phyloP scores from a whole-genome alignment of 1,140 invertebrate species.

The Zeugodacus cucurbitae region DNA sequence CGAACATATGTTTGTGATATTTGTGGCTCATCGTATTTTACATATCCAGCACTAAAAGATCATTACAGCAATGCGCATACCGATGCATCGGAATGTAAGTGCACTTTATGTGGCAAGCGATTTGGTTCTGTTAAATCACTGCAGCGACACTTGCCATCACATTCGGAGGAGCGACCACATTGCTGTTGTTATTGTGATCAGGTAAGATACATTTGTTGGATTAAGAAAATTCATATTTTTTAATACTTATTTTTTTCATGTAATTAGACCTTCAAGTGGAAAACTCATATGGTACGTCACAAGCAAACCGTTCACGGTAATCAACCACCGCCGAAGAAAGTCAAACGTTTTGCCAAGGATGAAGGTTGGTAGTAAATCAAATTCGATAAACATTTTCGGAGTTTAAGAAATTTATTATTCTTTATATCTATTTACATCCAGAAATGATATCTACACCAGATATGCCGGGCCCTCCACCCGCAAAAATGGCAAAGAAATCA shows the following conservation, averaged over 20 bases:
- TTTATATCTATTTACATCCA: neutral
- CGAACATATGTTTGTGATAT: constrained; percentile 64
- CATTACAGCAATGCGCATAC: constrained; percentile 64
- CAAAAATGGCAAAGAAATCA: constrained; percentile 60
- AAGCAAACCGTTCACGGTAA: constrained; percentile 64
- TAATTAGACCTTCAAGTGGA: constrained; percentile 62
- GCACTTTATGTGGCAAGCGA: constrained; percentile 61
- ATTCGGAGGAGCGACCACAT: constrained; percentile 86
- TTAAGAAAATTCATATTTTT: too few relatives aligned
- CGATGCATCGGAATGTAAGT: constrained; percentile 61
- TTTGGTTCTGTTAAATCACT: constrained; percentile 67
- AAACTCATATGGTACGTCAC: constrained; percentile 63
- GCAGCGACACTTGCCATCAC: constrained; percentile 86
- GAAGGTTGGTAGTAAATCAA: constrained; percentile 52
- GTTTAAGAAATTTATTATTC: too few relatives aligned
- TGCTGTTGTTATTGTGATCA: constrained; percentile 82
- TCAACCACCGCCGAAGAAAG: constrained; percentile 61
- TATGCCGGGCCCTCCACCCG: constrained; percentile 62
- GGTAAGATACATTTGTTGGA: too few relatives aligned
- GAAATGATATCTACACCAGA: constrained; percentile 57
- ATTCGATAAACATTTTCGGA: neutral
- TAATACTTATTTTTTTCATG: constrained; percentile 10
- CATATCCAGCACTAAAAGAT: constrained; percentile 64
- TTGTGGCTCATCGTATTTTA: constrained; percentile 65
- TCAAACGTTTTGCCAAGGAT: constrained; percentile 62